These are phyloP conservation scores for Mesoclemmys tuberculata DNA, from an alignment of 2,113 vertebrate genomes.

Conservation along the genomic window DNA sequence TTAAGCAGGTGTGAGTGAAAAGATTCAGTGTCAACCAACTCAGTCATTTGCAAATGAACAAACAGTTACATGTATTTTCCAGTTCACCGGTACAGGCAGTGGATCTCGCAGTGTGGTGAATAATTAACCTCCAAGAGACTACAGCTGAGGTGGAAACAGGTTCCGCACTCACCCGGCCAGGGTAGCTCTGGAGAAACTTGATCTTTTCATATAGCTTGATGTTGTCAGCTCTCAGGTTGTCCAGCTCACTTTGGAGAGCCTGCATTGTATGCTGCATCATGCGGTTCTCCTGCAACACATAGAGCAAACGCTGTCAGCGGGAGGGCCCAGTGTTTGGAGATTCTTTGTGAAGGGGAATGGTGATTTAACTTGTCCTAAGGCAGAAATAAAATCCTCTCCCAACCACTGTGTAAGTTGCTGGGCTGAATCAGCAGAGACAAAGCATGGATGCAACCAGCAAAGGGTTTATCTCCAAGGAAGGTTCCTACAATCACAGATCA, in stretches of 20 bases:
- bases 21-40: neutral
- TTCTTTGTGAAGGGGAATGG: neutral
- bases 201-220: slow-evolving; percentile 99
- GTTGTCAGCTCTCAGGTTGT: slow-evolving; percentile 96
- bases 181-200: slow-evolving; percentile 97
- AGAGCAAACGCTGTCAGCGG: accelerated
- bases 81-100: neutral
- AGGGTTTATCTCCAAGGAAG: neutral
- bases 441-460: neutral
- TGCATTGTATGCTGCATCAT: slow-evolving; percentile 93
- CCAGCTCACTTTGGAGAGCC: slow-evolving; percentile 93
- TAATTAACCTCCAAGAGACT: neutral
- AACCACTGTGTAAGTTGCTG: neutral
- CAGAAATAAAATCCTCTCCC: neutral
- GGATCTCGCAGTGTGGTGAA: neutral
- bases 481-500: neutral
- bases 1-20: neutral
- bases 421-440: neutral
- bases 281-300: slow-evolving; percentile 83
- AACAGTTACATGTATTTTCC: neutral
- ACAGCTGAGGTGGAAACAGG: accelerated
- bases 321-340: neutral
- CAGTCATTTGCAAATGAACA: neutral
- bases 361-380: too few relatives aligned
- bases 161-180: slow-evolving; percentile 82